Conservation (phyloP, 1,140 invertebrate species). For the Akabosia matsudoensis region DNA sequence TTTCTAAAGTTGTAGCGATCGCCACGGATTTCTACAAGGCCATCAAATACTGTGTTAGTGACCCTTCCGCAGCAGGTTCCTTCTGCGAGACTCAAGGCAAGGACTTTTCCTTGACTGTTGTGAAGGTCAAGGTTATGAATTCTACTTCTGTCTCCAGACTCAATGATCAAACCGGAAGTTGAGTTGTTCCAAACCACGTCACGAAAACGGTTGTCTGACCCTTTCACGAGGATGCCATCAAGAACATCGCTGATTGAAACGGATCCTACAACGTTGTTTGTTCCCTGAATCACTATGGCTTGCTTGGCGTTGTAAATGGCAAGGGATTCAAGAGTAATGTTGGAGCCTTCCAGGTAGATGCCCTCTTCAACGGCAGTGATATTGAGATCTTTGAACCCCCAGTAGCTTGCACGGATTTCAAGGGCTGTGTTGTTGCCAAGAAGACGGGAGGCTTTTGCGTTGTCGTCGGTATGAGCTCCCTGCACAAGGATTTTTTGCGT, state of each 20-base stretch:
- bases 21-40: slow-evolving; percentile 31
- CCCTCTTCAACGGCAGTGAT: slow-evolving; percentile 36
- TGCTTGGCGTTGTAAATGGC: slow-evolving; percentile 23
- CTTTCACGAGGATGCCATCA: slow-evolving; percentile 34
- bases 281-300: slow-evolving; percentile 30
- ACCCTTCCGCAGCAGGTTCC: slow-evolving; percentile 34
- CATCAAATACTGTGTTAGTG: slow-evolving; percentile 30
- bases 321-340: slow-evolving; percentile 32
- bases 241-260: slow-evolving; percentile 32
- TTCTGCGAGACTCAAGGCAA: slow-evolving; percentile 18
- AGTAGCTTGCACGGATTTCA: slow-evolving; percentile 16
- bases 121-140: slow-evolving; percentile 37
- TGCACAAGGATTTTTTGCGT: slow-evolving; percentile 7
- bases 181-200: slow-evolving; percentile 33
- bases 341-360: slow-evolving; percentile 30
- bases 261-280: slow-evolving; percentile 33
- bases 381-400: slow-evolving; percentile 35
- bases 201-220: slow-evolving; percentile 25
- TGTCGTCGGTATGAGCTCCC: slow-evolving; percentile 20
- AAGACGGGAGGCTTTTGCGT: slow-evolving; percentile 14
- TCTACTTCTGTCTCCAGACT: slow-evolving; percentile 31
- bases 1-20: slow-evolving; percentile 31
- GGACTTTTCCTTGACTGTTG: slow-evolving; percentile 25
- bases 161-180: slow-evolving; percentile 27
- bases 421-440: slow-evolving; percentile 29